Evolutionary conservation across 1,140 invertebrate genomes (phyloP).

Genomic region (Aplysia californica): DNA sequence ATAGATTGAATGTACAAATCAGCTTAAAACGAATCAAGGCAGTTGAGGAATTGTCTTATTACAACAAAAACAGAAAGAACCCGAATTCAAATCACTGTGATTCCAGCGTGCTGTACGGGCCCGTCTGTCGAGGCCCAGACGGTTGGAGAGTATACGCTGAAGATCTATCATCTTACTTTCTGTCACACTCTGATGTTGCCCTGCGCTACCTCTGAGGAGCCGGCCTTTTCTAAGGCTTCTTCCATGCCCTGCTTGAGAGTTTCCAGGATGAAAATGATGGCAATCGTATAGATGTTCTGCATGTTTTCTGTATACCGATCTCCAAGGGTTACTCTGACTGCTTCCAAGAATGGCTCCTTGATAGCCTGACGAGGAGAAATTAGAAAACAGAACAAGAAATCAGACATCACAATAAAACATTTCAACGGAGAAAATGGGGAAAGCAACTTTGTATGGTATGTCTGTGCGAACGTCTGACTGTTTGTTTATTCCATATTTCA

Average conservation of each 20-base stretch:
- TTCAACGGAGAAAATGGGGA: no score
- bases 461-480: no score
- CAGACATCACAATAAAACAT: no score
- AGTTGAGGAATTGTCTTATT: neutral
- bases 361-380: slow-evolving; percentile 73
- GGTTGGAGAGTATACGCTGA: neutral
- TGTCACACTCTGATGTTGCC: neutral
- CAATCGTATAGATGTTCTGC: slow-evolving; percentile 88
- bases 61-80: neutral
- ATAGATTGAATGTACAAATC: no score
- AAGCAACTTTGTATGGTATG: no score
- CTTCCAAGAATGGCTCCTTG: slow-evolving; percentile 72
- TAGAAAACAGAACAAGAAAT: no score
- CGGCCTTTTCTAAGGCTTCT: slow-evolving; percentile 22
- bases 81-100: neutral
- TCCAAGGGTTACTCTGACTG: slow-evolving; percentile 85
- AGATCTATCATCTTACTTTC: neutral
- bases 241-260: slow-evolving; percentile 77
- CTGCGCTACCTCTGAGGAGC: neutral
- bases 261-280: slow-evolving; percentile 90
- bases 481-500: no score
- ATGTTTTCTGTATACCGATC: slow-evolving; percentile 92
- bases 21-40: no score
- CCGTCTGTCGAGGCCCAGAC: neutral
- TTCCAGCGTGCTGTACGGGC: neutral